Conservation (phyloP, 2,888 invertebrate species). For the Hypselothyrea guttata region DNA sequence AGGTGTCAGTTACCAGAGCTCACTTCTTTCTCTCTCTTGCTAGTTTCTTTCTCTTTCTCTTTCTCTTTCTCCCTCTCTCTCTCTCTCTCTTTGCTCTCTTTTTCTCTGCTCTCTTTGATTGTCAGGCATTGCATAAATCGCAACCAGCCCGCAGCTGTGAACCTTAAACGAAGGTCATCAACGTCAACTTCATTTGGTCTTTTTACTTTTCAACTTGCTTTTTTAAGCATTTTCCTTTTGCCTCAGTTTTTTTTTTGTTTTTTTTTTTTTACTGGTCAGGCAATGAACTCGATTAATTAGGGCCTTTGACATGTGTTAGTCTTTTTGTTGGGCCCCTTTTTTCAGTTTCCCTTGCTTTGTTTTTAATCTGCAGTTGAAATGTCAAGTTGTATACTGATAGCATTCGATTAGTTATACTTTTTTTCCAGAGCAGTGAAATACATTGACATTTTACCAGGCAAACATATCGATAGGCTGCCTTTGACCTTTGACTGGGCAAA, state of each 20-base stretch:
- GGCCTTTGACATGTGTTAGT: slow-evolving; percentile 57
- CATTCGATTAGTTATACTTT: slow-evolving; percentile 14
- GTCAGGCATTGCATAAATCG: slow-evolving; percentile 50
- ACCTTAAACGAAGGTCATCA: slow-evolving; percentile 72
- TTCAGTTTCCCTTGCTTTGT: background rate
- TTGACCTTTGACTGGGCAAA: background rate
- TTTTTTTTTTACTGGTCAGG: slow-evolving; percentile 45
- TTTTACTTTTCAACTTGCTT: slow-evolving; percentile 40
- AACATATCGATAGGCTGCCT: too few relatives aligned
- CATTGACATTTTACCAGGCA: too few relatives aligned
- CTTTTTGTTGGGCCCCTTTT: background rate
- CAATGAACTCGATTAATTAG: slow-evolving; percentile 71
- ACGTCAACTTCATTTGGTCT: slow-evolving; percentile 43
- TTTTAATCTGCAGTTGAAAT: slow-evolving; percentile 35
- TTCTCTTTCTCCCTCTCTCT: background rate
- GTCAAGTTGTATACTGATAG: slow-evolving; percentile 40
- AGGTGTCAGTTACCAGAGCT: slow-evolving; percentile 64
- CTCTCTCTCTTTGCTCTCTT: too few relatives aligned
- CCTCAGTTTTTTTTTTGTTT: slow-evolving; percentile 28
- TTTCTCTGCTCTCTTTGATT: slow-evolving; percentile 29
- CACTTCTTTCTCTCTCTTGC: background rate
- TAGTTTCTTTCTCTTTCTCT: background rate
- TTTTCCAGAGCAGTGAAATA: background rate
- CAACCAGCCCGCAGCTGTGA: slow-evolving; percentile 36
- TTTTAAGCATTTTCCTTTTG: slow-evolving; percentile 9